These are phyloP conservation scores for Ptilorrhoa leucosticta DNA, from an alignment of 2,113 vertebrate genomes.

Conservation along the genomic window DNA sequence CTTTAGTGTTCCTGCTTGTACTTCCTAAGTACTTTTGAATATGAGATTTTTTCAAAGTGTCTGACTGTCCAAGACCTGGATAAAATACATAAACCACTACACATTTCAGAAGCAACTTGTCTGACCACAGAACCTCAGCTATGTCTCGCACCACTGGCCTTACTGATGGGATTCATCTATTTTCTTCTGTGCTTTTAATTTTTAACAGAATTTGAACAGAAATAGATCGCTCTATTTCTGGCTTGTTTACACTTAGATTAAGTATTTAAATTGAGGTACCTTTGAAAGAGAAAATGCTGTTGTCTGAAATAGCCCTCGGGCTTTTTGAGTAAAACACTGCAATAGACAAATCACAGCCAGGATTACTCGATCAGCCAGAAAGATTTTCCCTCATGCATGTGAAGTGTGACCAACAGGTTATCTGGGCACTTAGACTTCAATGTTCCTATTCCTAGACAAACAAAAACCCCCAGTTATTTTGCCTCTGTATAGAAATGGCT, in stretches of 20 bases:
- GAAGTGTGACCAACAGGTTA: background rate
- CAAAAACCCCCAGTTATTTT: background rate
- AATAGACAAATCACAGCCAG: background rate
- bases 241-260: background rate
- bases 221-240: background rate
- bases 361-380: background rate
- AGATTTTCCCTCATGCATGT: background rate
- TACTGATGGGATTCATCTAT: background rate
- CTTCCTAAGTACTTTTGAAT: background rate
- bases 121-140: background rate
- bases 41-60: background rate
- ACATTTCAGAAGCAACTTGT: background rate
- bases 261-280: background rate
- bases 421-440: background rate
- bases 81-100: background rate
- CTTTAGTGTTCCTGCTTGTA: background rate
- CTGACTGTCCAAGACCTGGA: background rate
- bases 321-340: background rate
- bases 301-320: background rate
- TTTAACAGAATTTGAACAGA: background rate
- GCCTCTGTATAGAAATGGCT: background rate
- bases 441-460: background rate
- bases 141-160: background rate
- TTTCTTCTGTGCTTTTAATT: background rate
- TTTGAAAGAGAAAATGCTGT: background rate